These are phyloP conservation scores for Hemichromis elongatus DNA, from an alignment of 2,113 vertebrate genomes.

Conservation along the genomic window DNA sequence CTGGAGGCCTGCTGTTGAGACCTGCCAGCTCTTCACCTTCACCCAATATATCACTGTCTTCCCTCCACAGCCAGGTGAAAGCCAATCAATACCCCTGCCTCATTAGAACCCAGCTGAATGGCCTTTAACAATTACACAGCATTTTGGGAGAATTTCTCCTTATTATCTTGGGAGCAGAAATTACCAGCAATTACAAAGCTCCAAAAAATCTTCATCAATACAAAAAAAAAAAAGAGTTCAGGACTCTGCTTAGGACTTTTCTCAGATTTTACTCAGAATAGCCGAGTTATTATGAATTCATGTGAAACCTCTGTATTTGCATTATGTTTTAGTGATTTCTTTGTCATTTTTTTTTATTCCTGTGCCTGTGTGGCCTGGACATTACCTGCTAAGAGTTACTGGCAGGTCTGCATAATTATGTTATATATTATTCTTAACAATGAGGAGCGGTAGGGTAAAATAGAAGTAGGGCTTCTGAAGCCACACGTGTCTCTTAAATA, in stretches of 20 bases:
- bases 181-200: background rate
- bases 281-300: background rate
- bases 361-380: background rate
- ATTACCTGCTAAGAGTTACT: background rate
- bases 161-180: background rate
- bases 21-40: constrained; percentile 27
- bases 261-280: background rate
- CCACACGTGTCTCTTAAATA: background rate
- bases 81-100: constrained; percentile 29
- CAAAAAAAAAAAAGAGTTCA: background rate
- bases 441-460: background rate
- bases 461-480: background rate
- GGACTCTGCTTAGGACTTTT: background rate
- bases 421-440: background rate
- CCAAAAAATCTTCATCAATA: background rate
- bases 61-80: background rate
- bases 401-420: background rate
- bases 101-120: background rate
- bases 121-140: background rate
- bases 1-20: constrained; percentile 1
- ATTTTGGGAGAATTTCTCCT: background rate
- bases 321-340: background rate
- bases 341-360: background rate
- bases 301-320: background rate
- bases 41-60: constrained; percentile 47